Evolutionary conservation across 2,113 vertebrate genomes (phyloP).

Genomic region (Cheilinus undulatus): DNA sequence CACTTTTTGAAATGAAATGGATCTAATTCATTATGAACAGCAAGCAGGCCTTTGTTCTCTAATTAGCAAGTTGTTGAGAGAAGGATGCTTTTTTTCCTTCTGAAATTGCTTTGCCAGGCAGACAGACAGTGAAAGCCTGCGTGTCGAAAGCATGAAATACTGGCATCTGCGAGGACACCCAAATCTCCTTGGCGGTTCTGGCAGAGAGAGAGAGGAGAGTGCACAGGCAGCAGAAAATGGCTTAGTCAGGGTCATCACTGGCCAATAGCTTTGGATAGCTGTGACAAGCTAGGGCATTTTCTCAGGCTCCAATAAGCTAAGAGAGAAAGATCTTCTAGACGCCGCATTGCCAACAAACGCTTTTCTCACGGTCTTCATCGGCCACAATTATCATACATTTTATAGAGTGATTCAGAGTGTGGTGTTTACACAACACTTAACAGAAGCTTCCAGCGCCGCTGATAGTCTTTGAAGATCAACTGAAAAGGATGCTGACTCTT

Average conservation of each 20-base stretch:
- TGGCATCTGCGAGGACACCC: slow-evolving; percentile 68
- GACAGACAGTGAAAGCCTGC: slow-evolving; percentile 62
- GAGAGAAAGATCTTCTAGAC: slow-evolving; percentile 59
- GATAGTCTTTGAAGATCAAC: neutral
- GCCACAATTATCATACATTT: slow-evolving; percentile 52
- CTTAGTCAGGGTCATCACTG: slow-evolving; percentile 78
- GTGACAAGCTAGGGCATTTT: slow-evolving; percentile 71
- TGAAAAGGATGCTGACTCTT: neutral
- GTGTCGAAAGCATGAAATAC: slow-evolving; percentile 75
- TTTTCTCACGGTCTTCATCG: slow-evolving; percentile 60
- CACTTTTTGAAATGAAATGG: slow-evolving; percentile 50
- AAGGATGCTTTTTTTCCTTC: slow-evolving; percentile 28
- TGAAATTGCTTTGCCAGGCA: slow-evolving; percentile 45
- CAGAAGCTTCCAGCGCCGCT: neutral
- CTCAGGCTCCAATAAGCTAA: slow-evolving; percentile 67
- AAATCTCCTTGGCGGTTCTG: slow-evolving; percentile 70
- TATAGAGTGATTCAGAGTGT: slow-evolving; percentile 14
- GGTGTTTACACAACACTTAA: neutral
- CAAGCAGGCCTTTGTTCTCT: slow-evolving; percentile 51
- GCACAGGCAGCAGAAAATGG: slow-evolving; percentile 78
- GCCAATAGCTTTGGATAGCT: slow-evolving; percentile 72
- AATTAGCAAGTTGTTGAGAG: slow-evolving; percentile 67
- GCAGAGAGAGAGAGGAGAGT: slow-evolving; percentile 51
- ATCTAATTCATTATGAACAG: slow-evolving; percentile 51
- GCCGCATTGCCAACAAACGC: slow-evolving; percentile 40